Base-by-base conservation (phyloP, 1,140 invertebrate genomes). In the Xylocopa sonorina region DNA sequence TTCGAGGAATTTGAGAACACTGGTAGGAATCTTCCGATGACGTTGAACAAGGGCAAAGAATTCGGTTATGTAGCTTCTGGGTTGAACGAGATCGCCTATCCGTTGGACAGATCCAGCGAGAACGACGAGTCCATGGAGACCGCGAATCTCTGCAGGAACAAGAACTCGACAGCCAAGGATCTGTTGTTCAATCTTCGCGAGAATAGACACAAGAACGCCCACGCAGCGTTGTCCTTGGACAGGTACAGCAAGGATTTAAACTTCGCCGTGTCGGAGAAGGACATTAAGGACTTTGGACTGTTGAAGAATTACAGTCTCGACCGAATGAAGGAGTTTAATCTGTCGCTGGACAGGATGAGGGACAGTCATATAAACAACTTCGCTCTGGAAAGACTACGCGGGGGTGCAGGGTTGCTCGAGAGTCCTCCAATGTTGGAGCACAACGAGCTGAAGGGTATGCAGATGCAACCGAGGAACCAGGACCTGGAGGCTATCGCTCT, bases 401-500 rank as follows among this genome's bases (percentile, higher is more conserved):
- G 82, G 0, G 78, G 82, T 16, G 66, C 76, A 6, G 81, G 62
- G 10, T 46, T 91, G 9, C 38, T 90, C n/a, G 88, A 90, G 24
- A 88, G 85, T 75, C 69, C 88, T 0, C 62, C 60, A 3, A 83
- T 89, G 3, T 27, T 87, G 27, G 91, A 92, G n/a, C 64, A 88
- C 9, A 74, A 78, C 3, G 90, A 91, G 64, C 87, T 90, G 4
- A 86, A 90, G 38, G 89, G 86, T 62, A 72, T 90, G 27, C 89
- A 89, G 21, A 83, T 87, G 6, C 92, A 92, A 41, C 85, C 90
- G 9, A 88, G 89, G n/a, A 82, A 77, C 67, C 29, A 85, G 24
- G 84, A 89, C 46, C 84, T 92, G 16, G 91, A 91, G 7, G 83
- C 88, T 0, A 85, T 92, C 10, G 86, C 90, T 41, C 84, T 92